Percentiles rank a stretch among this genome's conserved stretches.
Conservation (phyloP, 2,888 invertebrate species). For the Nowickia ferox region DNA sequence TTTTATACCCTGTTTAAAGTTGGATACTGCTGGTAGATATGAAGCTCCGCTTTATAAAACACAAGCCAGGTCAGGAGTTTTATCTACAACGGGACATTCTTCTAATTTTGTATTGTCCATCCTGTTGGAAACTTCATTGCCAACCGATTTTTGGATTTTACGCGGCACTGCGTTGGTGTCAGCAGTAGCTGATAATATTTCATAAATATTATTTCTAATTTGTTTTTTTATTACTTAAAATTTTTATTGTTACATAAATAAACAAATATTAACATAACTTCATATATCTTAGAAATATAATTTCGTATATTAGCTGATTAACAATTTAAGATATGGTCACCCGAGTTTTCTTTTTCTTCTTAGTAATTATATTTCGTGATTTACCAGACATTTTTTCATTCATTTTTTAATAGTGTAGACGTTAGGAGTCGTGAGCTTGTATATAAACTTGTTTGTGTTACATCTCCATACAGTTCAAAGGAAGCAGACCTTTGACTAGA, state of each 20-base stretch:
- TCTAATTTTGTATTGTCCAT: slow-evolving; percentile 95
- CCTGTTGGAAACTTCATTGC: slow-evolving; percentile 86
- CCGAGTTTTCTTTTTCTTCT: no score
- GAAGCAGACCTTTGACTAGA: no score
- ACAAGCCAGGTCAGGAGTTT: slow-evolving; percentile 91
- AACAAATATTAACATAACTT: no score
- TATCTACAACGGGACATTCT: slow-evolving; percentile 96
- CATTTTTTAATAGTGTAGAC: no score
- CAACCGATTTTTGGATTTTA: slow-evolving; percentile 92
- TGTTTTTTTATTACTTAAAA: slow-evolving; percentile 4
- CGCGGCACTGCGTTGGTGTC: slow-evolving; percentile 94
- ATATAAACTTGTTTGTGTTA: no score
- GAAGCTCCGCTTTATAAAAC: slow-evolving; percentile 94
- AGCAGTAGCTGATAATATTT: slow-evolving; percentile 87
- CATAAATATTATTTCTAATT: slow-evolving; percentile 70
- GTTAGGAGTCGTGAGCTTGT: no score
- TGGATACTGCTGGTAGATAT: slow-evolving; percentile 76
- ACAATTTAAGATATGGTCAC: no score
- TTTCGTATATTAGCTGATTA: no score
- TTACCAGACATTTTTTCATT: no score
- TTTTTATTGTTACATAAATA: background rate
- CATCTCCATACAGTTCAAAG: no score
- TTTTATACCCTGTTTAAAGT: slow-evolving; percentile 80
- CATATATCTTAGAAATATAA: no score
- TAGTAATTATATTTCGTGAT: no score